Conservation (phyloP, 1,140 invertebrate genomes). For the Trichonephila clavipes region DNA sequence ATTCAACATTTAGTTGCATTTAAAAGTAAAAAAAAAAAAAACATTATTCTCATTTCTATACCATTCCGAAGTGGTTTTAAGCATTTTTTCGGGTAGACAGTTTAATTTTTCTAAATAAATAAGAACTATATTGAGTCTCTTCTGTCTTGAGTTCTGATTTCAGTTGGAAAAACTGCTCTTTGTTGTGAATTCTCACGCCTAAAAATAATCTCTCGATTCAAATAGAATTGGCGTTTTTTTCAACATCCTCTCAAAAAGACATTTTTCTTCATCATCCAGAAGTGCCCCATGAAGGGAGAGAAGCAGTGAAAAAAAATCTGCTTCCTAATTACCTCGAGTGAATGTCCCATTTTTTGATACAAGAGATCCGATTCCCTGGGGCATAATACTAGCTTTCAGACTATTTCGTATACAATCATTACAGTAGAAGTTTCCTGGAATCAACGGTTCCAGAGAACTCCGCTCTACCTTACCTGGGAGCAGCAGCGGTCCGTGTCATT, state of each 20-base stretch:
- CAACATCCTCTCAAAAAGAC: background rate
- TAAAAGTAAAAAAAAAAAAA: no score
- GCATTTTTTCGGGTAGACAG: no score
- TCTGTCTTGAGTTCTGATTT: no score
- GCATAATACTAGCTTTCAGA: slow-evolving; percentile 12
- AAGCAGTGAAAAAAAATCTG: background rate
- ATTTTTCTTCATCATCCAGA: background rate
- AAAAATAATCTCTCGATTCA: background rate
- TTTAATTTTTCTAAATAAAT: no score
- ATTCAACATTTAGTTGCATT: no score
- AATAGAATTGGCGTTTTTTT: background rate
- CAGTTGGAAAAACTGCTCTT: background rate
- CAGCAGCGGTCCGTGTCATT: slow-evolving; percentile 61
- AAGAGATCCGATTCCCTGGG: slow-evolving; percentile 49
- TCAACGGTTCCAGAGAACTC: slow-evolving; percentile 28
- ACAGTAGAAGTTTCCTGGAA: slow-evolving; percentile 67
- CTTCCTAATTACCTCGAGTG: slow-evolving; percentile 47
- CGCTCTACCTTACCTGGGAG: slow-evolving; percentile 16
- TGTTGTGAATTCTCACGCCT: background rate
- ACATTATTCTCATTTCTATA: no score
- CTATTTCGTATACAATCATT: slow-evolving; percentile 61
- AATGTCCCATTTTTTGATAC: slow-evolving; percentile 67
- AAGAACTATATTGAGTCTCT: no score
- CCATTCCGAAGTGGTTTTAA: no score
- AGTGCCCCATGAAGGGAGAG: background rate